Evolutionary conservation across 2,113 vertebrate genomes (phyloP), one percentile per base, ranked within the genome.

Genomic region (Taxidea taxus): DNA sequence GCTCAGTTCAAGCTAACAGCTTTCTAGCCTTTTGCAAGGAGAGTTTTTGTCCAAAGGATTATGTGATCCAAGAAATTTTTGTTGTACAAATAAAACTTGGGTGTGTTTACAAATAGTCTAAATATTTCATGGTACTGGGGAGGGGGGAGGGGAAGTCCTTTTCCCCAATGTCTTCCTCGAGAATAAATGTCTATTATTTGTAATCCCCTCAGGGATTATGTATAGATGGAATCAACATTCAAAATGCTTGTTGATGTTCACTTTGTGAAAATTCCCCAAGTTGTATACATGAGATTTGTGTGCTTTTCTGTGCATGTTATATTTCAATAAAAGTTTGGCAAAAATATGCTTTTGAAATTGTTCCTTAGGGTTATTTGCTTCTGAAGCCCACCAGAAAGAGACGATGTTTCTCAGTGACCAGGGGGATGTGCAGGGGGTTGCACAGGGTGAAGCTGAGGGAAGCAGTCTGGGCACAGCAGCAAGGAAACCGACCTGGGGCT

Each of bases 21-120:
- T 62, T 84, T 27, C 74, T 51, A 95, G 56, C 54, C 37, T 92
- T 95, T 84, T 75, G 29, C 89, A 95, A 84, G 56, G 44, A 87
- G 88, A 89, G 7, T 15, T 91, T 91, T 89, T 93, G 27, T 80
- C 74, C 10, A 70, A 75, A 85, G 6, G 47, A 8, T 16, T 49
- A 49, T 51, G 39, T 49, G 85, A 74, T 47, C 7, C 72, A 78
- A 85, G 16, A 92, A 34, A 81, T 49, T 83, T 64, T 75, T 56
- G 80, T 64, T 87, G 7, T 87, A 18, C 74, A 90, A 90, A 51
- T 74, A 75, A 74, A 78, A 90, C 25, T 44, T 83, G 80, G 37
- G 56, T 56, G 27, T 64, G 94, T 94, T 93, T 80, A 60, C n/a
- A 80, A 34, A 49, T 47, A 83, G 27, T 34, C 42, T 89, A 91